Base-by-base conservation (phyloP, 2,797 vertebrate genomes). In the Sebastes kiyomatsui region DNA sequence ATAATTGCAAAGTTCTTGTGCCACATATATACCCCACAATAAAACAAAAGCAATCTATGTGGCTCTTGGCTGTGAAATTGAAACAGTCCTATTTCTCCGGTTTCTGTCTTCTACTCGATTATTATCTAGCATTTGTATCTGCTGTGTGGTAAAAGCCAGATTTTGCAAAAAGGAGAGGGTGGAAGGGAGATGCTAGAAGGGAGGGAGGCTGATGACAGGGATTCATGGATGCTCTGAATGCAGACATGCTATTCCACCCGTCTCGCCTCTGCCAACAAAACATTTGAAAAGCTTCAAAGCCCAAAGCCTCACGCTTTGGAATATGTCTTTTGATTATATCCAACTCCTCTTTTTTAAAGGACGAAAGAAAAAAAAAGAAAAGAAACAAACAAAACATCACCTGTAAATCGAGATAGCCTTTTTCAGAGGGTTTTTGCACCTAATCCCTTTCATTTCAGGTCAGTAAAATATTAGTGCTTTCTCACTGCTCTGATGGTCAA, bases 1-100 rank as follows among this genome's bases (percentile, higher is more conserved):
- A 94, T 95, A 95, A 95, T 94, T 94, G 93, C 92, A 87, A 93
- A 90, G 88, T 94, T 95, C 93, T 94, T 56, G 35, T 83, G 83
- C 86, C 86, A 92, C 92, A 89, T 91, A 94, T 52, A 52, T 52
- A 52, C 9, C 88, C 87, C 88, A 85, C 90, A 90, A 87, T 90
- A 94, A 93, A 95, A 94, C 88, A 95, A 95, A 96, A 93, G 89
- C 92, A 92, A 93, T 94, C 93, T 93, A 90, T 93, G 83, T 67
- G 76, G 90, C 92, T 94, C 85, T 91, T 89, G 84, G 93, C 90
- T 92, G 90, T 91, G 91, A 89, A 93, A 95, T 87, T 92, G 90
- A 94, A 95, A 92, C 80, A 74, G 76, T 92, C 86, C 82, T 79
- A 74, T 90, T 91, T 84, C 88, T 88, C 71, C 38, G 49, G 61